Percentiles rank a stretch among this genome's conserved stretches.
These are phyloP conservation scores for Brevimyrus niger DNA, from an alignment of 2,113 vertebrate genomes.

Conservation along the genomic window DNA sequence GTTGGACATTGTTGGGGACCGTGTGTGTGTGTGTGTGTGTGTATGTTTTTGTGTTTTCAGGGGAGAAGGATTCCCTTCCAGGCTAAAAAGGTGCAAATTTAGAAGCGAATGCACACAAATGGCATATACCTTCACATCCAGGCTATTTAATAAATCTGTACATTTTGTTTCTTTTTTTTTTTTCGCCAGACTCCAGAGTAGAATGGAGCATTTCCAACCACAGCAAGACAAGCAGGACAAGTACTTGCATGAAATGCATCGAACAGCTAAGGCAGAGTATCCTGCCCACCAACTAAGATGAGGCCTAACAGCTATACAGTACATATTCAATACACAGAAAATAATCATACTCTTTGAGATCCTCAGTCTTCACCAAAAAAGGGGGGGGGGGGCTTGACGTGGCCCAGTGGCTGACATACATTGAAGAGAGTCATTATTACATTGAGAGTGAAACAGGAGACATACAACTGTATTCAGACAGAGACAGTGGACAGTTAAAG, in stretches of 20 bases:
- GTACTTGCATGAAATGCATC: slow-evolving; percentile 20
- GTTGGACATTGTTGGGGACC: background rate
- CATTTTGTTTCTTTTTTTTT: background rate
- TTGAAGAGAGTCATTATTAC: slow-evolving; percentile 11
- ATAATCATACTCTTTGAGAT: slow-evolving; percentile 6
- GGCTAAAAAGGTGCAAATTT: background rate
- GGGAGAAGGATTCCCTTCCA: background rate
- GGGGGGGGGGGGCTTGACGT: background rate
- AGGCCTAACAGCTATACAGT: slow-evolving; percentile 2
- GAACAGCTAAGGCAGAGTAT: slow-evolving; percentile 4
- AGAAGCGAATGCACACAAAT: background rate
- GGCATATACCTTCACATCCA: background rate
- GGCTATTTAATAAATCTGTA: slow-evolving; percentile 18
- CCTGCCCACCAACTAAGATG: background rate
- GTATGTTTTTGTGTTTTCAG: background rate
- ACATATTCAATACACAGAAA: slow-evolving; percentile 10
- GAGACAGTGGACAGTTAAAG: background rate
- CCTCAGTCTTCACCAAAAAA: slow-evolving; percentile 16
- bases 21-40: background rate
- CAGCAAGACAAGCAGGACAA: slow-evolving; percentile 15
- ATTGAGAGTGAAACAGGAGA: slow-evolving; percentile 5
- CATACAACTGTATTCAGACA: background rate
- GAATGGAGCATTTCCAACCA: background rate
- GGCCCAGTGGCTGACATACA: slow-evolving; percentile 9
- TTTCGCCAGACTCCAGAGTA: background rate